These are phyloP conservation scores for Crotalus helleri DNA, from an alignment of 2,113 vertebrate genomes.

Conservation along the genomic window DNA sequence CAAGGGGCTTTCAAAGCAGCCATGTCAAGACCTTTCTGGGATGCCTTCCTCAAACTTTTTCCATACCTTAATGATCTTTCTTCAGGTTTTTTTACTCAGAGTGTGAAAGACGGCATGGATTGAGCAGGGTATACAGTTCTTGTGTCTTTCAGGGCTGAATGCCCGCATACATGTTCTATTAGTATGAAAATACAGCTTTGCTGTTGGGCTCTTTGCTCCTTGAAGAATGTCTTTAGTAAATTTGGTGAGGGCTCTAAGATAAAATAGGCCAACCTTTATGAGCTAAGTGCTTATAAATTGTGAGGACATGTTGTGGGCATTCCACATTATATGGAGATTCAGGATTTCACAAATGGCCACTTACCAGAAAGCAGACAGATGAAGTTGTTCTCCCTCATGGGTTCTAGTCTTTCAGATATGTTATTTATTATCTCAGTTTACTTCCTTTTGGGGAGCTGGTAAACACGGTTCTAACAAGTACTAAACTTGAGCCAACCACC, in stretches of 20 bases:
- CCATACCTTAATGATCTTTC: not conserved
- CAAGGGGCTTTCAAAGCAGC: not conserved
- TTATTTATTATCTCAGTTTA: not conserved
- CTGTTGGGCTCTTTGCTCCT: not conserved
- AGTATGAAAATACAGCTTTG: not conserved
- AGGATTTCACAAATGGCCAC: not conserved
- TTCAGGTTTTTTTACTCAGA: not conserved
- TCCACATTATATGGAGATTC: not conserved
- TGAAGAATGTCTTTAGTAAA: not conserved
- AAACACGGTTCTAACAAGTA: not conserved
- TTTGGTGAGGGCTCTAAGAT: not conserved
- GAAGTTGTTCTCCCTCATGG: not conserved
- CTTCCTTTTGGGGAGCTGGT: not conserved
- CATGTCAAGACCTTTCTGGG: not conserved
- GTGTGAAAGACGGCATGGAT: not conserved
- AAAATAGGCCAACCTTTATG: not conserved
- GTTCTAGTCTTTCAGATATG: not conserved
- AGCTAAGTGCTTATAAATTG: not conserved
- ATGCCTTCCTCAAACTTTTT: not conserved
- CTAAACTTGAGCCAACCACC: not conserved
- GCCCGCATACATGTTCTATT: not conserved
- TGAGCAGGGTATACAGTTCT: not conserved
- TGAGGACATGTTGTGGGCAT: not conserved
- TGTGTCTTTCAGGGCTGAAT: not conserved
- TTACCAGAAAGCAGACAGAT: not conserved